Evolutionary conservation across 2,113 vertebrate genomes (phyloP).

Genomic region (Alces alces): DNA sequence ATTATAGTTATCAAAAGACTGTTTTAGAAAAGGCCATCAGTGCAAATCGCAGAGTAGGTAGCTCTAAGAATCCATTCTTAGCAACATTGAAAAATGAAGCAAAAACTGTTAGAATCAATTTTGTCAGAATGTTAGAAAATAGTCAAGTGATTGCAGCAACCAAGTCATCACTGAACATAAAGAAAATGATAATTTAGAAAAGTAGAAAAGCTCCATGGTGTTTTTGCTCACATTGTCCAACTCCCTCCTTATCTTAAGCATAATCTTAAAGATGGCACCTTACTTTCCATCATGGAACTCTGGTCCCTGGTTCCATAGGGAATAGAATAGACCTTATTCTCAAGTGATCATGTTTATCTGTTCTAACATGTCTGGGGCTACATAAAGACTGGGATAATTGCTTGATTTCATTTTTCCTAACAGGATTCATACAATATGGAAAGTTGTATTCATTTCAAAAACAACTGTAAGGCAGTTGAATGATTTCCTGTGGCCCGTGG

Average conservation of each 20-base stretch:
- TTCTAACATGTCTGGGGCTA: neutral
- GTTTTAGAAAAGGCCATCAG: neutral
- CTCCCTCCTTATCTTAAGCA: rapidly evolving
- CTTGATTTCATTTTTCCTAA: neutral
- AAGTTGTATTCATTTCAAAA: neutral
- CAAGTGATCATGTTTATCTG: neutral
- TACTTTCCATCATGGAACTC: neutral
- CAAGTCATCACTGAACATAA: neutral
- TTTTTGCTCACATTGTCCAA: neutral
- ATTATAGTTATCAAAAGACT: neutral
- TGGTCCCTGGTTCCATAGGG: neutral
- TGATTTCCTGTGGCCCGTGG: neutral
- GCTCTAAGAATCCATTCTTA: neutral
- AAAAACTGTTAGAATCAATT: neutral
- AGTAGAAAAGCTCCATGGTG: neutral
- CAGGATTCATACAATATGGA: neutral
- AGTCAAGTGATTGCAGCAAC: neutral
- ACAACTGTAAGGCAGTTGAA: neutral
- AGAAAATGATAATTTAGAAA: neutral
- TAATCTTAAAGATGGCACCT: neutral
- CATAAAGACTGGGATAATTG: neutral
- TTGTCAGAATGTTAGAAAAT: neutral
- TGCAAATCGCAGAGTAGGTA: neutral
- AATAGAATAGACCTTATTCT: neutral
- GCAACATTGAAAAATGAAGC: neutral